Percentiles rank a stretch among this genome's conserved stretches.
Conservation (phyloP, 2,113 vertebrate genomes). For the Phrynosoma platyrhinos region DNA sequence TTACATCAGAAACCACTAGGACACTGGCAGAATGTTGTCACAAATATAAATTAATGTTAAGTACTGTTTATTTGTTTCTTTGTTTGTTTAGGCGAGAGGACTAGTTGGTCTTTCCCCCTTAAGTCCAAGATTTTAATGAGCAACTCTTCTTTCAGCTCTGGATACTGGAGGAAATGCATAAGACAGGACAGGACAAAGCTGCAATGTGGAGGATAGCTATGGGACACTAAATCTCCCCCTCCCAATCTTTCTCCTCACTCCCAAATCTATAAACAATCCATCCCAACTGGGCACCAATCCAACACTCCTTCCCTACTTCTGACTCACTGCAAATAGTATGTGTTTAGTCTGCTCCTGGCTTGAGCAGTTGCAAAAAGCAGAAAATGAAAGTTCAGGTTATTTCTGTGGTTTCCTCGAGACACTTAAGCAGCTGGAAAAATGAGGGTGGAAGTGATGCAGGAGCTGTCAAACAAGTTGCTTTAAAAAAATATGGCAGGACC, state of each 20-base stretch:
- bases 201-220: slow-evolving; percentile 62
- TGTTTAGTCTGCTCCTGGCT: too few species aligned
- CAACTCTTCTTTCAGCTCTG: slow-evolving; percentile 71
- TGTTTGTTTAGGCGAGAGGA: slow-evolving; percentile 78
- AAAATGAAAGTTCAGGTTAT: not conserved
- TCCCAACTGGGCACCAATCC: slow-evolving; percentile 32
- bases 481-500: too few species aligned
- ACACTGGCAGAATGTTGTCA: slow-evolving; percentile 90
- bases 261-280: not conserved
- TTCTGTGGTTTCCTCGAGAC: not conserved
- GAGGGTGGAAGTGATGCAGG: too few species aligned
- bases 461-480: too few species aligned
- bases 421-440: too few species aligned
- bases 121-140: slow-evolving; percentile 66
- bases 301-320: not conserved
- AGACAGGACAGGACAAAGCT: slow-evolving; percentile 63
- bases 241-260: not conserved
- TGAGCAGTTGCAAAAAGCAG: not conserved
- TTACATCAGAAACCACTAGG: slow-evolving; percentile 94
- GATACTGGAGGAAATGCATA: slow-evolving; percentile 35
- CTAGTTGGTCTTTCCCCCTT: slow-evolving; percentile 44
- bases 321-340: not conserved
- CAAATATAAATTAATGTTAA: slow-evolving; percentile 96
- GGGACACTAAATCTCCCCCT: slow-evolving; percentile 27
- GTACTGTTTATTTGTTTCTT: slow-evolving; percentile 76